These are phyloP conservation scores for Nysson spinosus DNA, from an alignment of 2,888 invertebrate genomes.

Conservation along the genomic window DNA sequence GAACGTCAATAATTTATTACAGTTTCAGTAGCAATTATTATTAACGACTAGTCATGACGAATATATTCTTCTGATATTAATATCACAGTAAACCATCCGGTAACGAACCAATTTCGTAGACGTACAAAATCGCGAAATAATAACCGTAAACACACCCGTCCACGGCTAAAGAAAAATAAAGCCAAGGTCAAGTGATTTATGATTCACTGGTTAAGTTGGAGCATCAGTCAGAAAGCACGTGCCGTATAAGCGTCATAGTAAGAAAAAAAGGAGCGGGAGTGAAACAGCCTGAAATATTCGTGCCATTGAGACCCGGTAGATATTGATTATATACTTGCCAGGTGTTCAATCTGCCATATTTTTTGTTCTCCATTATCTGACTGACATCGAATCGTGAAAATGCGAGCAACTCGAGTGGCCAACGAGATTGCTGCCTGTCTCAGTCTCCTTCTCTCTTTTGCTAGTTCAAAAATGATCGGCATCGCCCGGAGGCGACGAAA, in stretches of 20 bases:
- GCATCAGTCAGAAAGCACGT: conserved; percentile 33
- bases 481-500: conserved; percentile 29
- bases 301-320: too few species aligned
- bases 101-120: background rate
- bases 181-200: conserved; percentile 13
- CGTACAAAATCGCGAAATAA: too few species aligned
- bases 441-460: too few species aligned
- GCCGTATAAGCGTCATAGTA: conserved; percentile 8
- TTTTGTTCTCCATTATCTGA: conserved; percentile 19
- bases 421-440: conserved; percentile 54
- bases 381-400: conserved; percentile 39
- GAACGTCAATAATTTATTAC: too few species aligned
- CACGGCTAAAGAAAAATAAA: too few species aligned
- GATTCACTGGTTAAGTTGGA: conserved; percentile 33
- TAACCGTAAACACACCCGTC: too few species aligned
- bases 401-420: conserved; percentile 33
- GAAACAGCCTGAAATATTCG: conserved; percentile 15
- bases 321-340: conserved; percentile 30
- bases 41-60: too few species aligned
- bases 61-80: too few species aligned
- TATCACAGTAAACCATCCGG: too few species aligned
- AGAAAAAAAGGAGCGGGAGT: background rate
- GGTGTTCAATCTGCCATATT: conserved; percentile 33
- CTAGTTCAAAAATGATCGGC: conserved; percentile 35
- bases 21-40: too few species aligned